Base-by-base conservation (phyloP, 1,140 invertebrate species). In the Bombyx mandarina region DNA sequence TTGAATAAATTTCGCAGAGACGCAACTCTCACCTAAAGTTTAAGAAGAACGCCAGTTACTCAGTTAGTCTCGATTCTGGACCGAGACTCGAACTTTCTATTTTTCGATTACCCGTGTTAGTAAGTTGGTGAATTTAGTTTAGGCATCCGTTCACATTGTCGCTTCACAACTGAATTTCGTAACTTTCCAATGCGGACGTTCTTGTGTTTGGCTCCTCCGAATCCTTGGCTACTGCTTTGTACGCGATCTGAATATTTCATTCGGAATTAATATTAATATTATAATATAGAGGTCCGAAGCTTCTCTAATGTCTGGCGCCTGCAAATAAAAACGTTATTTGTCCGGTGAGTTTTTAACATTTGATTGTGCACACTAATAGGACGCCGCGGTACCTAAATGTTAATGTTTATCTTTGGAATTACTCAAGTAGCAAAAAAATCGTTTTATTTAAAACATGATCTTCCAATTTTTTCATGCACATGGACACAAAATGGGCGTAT, bases 21-120 rank as follows among this genome's bases (percentile, higher is more conserved):
- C 66, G 66, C 68, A 69, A 74, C 67, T 77, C 75, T 77, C 71
- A 73, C 75, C 70, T 77, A 76, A 82, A 84, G 64, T 81, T 81
- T 70, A 61, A 67, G 69, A 82, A 82, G 82, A 83, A 85, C 77
- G 74, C 79, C 71, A 76, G 79, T 82, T 85, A 82, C 70, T 76
- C 66, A 71, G 82, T 80, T 80, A 79, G 73, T 73, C 71, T 64
- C 70, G 73, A 77, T 75, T 67, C 65, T 71, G 67, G 69, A 64
- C 62, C 56, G 58, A 52, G 62, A 66, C 60, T 59, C 58, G 67
- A 85, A 85, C 77, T 82, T 85, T 82, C 69, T 82, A 82, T 85
- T 85, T 84, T 85, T 85, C 82, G 78, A 85, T 85, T 85, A 78
- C 65, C 72, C 73, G 70, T 75, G 79, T 82, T 85, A 80, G 68